Evolutionary conservation across 2,797 vertebrate genomes (phyloP), one percentile per base, ranked within the genome.

Genomic region (Sebastes vulpes): DNA sequence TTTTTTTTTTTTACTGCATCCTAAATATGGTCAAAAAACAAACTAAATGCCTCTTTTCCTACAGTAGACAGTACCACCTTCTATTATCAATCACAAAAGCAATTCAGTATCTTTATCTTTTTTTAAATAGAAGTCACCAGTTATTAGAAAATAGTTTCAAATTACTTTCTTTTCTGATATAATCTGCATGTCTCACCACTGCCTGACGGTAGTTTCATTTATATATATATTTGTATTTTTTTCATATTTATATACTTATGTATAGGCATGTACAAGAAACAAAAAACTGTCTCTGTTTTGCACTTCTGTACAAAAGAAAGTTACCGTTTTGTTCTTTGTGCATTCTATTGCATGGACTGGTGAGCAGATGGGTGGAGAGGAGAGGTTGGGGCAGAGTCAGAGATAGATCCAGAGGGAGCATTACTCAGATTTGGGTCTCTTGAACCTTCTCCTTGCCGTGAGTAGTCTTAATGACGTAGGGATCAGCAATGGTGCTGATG

Each of bases 371-470:
- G 72, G 76, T 82, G 84, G 68, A 77, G 83, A 83, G 81, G 81
- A 93, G 83, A 88, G 84, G 82, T 89, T 80, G 63, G 74, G 68
- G 65, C 82, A 81, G 53, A 93, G 93, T 94, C 90, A 86, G 77
- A 84, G 76, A 87, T 81, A 92, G 70, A 93, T 92, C 91, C 89
- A 87, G 20, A 72, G 60, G 54, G 75, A 87, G 79, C 65, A 82
- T 89, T 86, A 82, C 92, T 98, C 96, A 99, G 92, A 99, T 99
- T 95, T 99, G 98, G 87, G 98, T 99, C 95, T 99, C 98, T 96
- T 99, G 98, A 94, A 99, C 98, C 95, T 98, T 99, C 91, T 99
- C 98, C 95, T 99, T 99, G 92, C 96, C 93, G 75, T 98, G 98
- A 96, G 97, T 96, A 94, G 97, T 98, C 95, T 98, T 98, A 92